Percentiles rank a stretch among this genome's conserved stretches.
These are phyloP conservation scores for Melieria omissa DNA, from an alignment of 2,888 invertebrate genomes.

Conservation along the genomic window DNA sequence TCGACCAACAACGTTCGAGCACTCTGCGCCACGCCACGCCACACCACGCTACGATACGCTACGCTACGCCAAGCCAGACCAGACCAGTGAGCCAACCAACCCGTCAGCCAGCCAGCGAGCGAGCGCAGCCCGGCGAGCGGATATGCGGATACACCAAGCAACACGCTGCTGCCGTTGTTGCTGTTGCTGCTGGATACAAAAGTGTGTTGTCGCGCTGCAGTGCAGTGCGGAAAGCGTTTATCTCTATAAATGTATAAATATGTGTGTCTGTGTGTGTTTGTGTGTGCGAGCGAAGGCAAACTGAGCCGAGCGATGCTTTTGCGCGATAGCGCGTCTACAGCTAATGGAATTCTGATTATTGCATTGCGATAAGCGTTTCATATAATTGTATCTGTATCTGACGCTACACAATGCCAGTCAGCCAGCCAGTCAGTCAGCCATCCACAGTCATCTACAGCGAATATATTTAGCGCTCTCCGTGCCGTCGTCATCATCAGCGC, in stretches of 20 bases:
- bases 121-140: background rate
- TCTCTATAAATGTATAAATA: background rate
- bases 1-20: slow-evolving; percentile 47
- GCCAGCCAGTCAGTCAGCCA: slow-evolving; percentile 23
- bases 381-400: slow-evolving; percentile 65
- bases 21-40: background rate
- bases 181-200: no score
- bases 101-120: slow-evolving; percentile 30
- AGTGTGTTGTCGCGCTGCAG: background rate
- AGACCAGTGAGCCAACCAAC: slow-evolving; percentile 19
- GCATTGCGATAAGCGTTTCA: slow-evolving; percentile 63
- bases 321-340: slow-evolving; percentile 47
- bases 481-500: background rate
- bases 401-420: slow-evolving; percentile 33
- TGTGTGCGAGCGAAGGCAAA: slow-evolving; percentile 19
- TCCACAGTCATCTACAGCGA: slow-evolving; percentile 6
- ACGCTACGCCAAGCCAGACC: background rate
- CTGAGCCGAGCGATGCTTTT: slow-evolving; percentile 34
- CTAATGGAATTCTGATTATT: slow-evolving; percentile 66
- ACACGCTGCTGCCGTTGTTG: no score
- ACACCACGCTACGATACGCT: background rate
- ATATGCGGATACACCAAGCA: background rate
- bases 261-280: background rate
- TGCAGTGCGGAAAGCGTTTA: no score
- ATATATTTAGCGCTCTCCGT: no score